phyloP scores from a whole-genome alignment of 2,888 invertebrate species.

The Laspeyria flexula region DNA sequence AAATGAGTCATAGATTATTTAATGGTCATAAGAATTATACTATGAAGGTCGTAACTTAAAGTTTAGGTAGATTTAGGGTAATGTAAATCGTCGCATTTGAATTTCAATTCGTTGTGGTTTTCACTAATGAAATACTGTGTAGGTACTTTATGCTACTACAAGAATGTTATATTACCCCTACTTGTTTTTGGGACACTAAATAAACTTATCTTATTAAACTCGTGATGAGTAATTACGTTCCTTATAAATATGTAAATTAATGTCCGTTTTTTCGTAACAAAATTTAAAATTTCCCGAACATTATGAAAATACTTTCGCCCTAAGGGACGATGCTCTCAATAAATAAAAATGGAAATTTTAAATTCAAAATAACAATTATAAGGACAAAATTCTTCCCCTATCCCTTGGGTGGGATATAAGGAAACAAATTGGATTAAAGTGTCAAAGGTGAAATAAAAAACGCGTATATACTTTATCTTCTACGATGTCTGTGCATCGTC shows the following conservation, averaged over 20 bases:
- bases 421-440: slow-evolving; percentile 85
- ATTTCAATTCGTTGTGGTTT: slow-evolving; percentile 15
- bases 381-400: slow-evolving; percentile 74
- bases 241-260: slow-evolving; percentile 43
- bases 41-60: slow-evolving; percentile 17
- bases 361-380: slow-evolving; percentile 83
- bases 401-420: slow-evolving; percentile 79
- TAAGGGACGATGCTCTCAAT: slow-evolving; percentile 43
- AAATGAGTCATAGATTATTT: slow-evolving; percentile 13
- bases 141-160: background rate
- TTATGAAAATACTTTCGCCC: slow-evolving; percentile 41
- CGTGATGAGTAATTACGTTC: slow-evolving; percentile 30
- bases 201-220: slow-evolving; percentile 30
- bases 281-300: slow-evolving; percentile 44
- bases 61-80: slow-evolving; percentile 14
- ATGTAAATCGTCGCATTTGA: slow-evolving; percentile 20
- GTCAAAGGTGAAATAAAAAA: slow-evolving; percentile 86
- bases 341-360: slow-evolving; percentile 65
- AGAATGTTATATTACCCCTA: background rate
- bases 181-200: slow-evolving; percentile 18
- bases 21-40: slow-evolving; percentile 11
- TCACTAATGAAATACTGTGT: slow-evolving; percentile 9
- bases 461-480: slow-evolving; percentile 70
- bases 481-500: slow-evolving; percentile 75
- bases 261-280: slow-evolving; percentile 25